Conservation (phyloP, 2,113 vertebrate species). For the Prolemur simus region DNA sequence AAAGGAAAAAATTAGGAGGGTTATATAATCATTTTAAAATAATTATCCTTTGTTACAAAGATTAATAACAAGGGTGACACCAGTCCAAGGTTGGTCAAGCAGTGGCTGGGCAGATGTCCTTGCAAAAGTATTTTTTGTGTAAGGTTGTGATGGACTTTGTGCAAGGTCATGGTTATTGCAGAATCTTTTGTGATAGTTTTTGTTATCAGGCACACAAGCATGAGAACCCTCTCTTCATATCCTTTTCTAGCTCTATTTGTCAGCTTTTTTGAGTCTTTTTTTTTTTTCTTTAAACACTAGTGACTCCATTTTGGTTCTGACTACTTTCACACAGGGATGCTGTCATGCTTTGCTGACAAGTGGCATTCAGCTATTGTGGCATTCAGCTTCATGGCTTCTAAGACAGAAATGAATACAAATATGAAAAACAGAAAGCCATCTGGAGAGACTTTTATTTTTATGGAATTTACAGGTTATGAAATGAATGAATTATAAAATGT, state of each 20-base stretch:
- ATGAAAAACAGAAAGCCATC: neutral
- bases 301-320: neutral
- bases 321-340: neutral
- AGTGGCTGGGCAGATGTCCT: neutral
- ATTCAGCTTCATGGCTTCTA: neutral
- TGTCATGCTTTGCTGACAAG: neutral
- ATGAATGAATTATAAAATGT: neutral
- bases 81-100: neutral
- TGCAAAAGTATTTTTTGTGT: neutral
- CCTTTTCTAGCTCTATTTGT: neutral
- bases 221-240: too few species aligned
- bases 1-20: neutral
- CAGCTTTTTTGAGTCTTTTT: too few species aligned
- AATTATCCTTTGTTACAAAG: neutral
- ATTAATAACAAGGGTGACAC: neutral
- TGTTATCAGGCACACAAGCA: neutral
- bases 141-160: neutral
- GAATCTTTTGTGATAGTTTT: neutral
- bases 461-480: neutral
- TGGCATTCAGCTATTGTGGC: too few species aligned
- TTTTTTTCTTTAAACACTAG: neutral
- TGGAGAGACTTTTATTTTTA: neutral
- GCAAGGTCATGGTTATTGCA: neutral
- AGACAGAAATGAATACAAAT: neutral
- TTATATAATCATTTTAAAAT: neutral